Evolutionary conservation across 2,797 vertebrate genomes (phyloP), one percentile per base, ranked within the genome.

Genomic region (Peromyscus aztecus): DNA sequence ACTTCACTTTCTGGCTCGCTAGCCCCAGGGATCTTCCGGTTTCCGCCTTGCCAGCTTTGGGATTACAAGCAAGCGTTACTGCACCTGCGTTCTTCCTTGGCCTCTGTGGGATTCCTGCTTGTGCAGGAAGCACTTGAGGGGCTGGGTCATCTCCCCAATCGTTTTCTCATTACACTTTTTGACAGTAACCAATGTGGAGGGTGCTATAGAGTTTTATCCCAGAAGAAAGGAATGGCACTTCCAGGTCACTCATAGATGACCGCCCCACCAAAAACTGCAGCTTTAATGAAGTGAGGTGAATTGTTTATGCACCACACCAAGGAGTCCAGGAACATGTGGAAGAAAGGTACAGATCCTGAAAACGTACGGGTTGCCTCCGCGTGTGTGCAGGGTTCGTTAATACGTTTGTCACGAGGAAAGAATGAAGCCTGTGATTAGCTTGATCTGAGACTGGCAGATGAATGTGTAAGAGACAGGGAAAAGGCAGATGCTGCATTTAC

Each of bases 341-440:
- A 85, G 82, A 49, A 86, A 63, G 27, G 16, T 14, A 91, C 52
- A 71, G 55, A 49, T 13, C 8, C 80, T 90, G 90, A 80, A 90
- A 94, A 91, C 83, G 40, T 88, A 40, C 90, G 65, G 59, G 93
- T 69, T 69, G 5, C 78, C 57, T 92, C 4, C 0, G 86, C 61
- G 23, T 57, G n/a, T 87, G 84, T 93, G 75, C 88, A 85, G 55
- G 75, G 76, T 90, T 94, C 94, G 90, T 65, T 92, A 95, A 94
- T 71, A 59, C 92, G 95, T 94, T 89, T 96, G 94, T 87, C 95
- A 90, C 86, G 76, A 75, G 21, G 49, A 61, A 84, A 88, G 71
- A 96, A 89, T 14, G 67, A 77, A 97, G 65, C 40, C 86, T 97
- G 76, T 90, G 94, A 96, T 96, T 95, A 95, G 96, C 91, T 95